Conservation (phyloP, 2,113 vertebrate genomes). For the Eudorcas thomsonii region DNA sequence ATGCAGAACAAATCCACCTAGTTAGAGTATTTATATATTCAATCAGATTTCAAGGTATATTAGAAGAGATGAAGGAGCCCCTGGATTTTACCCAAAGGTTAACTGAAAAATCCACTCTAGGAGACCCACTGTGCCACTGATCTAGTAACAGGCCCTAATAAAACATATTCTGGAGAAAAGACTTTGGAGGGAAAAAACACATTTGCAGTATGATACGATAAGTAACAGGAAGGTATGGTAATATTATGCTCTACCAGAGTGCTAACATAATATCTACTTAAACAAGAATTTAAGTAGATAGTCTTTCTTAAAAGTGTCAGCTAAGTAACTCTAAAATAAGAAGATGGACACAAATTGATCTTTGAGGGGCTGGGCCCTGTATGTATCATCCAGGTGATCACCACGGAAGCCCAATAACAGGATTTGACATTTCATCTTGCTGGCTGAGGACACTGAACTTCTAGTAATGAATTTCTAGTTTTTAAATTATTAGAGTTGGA, state of each 20-base stretch:
- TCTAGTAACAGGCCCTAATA: background rate
- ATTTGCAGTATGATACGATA: background rate
- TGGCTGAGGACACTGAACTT: constrained; percentile 35
- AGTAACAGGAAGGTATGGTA: background rate
- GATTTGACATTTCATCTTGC: constrained; percentile 6
- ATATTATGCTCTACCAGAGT: background rate
- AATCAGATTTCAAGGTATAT: background rate
- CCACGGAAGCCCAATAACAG: background rate
- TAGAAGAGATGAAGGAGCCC: background rate
- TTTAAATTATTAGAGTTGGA: constrained; percentile 53
- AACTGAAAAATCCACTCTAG: background rate
- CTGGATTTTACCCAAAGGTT: background rate
- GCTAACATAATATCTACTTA: background rate
- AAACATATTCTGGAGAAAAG: background rate
- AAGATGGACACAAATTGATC: background rate
- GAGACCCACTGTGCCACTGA: background rate
- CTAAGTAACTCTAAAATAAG: background rate
- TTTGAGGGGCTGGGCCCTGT: background rate
- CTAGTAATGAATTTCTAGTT: constrained; percentile 57
- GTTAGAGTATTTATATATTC: background rate
- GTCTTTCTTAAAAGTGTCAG: background rate
- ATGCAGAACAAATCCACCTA: background rate
- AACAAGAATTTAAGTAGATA: background rate
- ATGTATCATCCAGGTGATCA: background rate
- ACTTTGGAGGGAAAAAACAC: background rate